Conservation (phyloP, 2,113 vertebrate species). For the Nanorana parkeri region DNA sequence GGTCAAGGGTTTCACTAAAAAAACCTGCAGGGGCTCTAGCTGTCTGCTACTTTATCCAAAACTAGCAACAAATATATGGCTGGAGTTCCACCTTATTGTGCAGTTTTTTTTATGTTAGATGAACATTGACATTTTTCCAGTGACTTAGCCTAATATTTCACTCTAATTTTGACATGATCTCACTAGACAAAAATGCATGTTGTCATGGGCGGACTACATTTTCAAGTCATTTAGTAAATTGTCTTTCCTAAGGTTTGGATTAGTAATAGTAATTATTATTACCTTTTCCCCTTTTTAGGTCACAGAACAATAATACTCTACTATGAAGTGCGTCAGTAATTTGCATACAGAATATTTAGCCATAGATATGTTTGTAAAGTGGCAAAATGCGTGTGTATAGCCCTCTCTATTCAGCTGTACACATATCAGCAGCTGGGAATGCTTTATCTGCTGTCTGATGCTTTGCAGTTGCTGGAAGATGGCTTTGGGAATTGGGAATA, state of each 20-base stretch:
- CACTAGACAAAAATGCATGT: background rate
- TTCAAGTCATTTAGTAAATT: too few species aligned
- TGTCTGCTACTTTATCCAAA: too few species aligned
- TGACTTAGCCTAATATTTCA: background rate
- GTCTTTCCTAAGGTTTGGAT: too few species aligned
- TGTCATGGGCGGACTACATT: background rate
- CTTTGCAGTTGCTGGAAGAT: background rate
- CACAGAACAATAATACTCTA: slow-evolving; percentile 5
- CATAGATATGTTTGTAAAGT: slow-evolving; percentile 7
- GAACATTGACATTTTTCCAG: background rate
- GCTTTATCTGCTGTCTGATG: slow-evolving; percentile 9
- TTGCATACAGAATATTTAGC: slow-evolving; percentile 12
- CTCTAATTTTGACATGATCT: slow-evolving; percentile 20
- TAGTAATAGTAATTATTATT: slow-evolving; percentile 6
- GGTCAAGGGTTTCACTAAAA: too few species aligned
- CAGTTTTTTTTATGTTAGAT: too few species aligned
- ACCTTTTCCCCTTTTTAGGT: slow-evolving; percentile 8
- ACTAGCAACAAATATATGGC: too few species aligned
- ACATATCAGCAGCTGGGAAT: slow-evolving; percentile 4
- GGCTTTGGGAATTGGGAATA: slow-evolving; percentile 24
- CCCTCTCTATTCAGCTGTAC: background rate
- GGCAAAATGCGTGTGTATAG: slow-evolving; percentile 21
- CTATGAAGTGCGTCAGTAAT: slow-evolving; percentile 3
- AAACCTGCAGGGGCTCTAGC: too few species aligned
- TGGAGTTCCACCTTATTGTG: too few species aligned